phyloP scores from a whole-genome alignment of 2,113 vertebrate species.

The Paradisaea rubra region DNA sequence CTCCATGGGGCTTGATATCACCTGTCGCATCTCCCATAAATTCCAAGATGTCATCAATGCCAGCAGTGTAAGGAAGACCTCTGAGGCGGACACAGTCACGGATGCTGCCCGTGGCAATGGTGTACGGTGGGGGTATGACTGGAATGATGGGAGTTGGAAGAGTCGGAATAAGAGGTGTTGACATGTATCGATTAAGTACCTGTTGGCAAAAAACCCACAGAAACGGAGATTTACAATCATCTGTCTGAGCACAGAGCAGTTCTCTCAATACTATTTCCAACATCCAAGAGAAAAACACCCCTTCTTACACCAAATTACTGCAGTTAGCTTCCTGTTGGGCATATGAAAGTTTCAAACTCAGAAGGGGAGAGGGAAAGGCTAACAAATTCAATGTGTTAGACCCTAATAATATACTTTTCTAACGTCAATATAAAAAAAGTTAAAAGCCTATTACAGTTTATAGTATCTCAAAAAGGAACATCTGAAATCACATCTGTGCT shows the following conservation, averaged over 20 bases:
- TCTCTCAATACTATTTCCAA: neutral
- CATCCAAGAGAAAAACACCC: neutral
- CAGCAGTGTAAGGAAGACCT: slow-evolving; percentile 90
- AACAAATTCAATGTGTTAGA: neutral
- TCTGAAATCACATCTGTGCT: neutral
- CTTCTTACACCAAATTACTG: neutral
- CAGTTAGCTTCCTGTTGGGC: neutral
- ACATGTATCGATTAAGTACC: slow-evolving; percentile 93
- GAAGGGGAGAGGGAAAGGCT: neutral
- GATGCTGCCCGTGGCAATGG: slow-evolving; percentile 74
- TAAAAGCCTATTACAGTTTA: neutral
- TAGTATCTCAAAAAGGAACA: neutral
- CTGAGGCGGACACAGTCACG: slow-evolving; percentile 89
- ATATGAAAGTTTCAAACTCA: neutral
- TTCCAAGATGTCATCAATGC: slow-evolving; percentile 92
- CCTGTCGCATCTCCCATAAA: slow-evolving; percentile 90
- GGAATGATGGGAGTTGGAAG: slow-evolving; percentile 83
- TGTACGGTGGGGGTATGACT: slow-evolving; percentile 81
- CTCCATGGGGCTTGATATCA: slow-evolving; percentile 93
- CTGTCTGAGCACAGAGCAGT: neutral
- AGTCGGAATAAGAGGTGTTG: slow-evolving; percentile 88
- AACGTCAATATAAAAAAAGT: neutral
- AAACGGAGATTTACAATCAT: neutral
- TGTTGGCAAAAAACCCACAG: slow-evolving; percentile 37
- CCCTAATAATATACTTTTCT: neutral